A percentile compares a stretch with the other conserved stretches of the same genome.
Evolutionary conservation across 37 sponge, comb jelly and placozoan species (phyloP).

Genomic region (Geodia barretti): DNA sequence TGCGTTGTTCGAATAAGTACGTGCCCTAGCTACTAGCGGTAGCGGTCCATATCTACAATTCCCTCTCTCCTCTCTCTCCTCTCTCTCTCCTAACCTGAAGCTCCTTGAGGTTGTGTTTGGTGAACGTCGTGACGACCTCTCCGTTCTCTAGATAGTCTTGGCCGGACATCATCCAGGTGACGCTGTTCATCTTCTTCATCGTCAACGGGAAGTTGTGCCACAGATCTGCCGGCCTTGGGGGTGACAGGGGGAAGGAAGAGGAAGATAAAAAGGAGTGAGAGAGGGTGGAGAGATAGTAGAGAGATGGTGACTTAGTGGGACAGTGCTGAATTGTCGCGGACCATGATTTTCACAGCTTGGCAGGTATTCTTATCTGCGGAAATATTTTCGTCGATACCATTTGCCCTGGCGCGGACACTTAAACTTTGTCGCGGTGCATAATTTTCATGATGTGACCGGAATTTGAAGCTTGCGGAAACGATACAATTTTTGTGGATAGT

Average conservation of each 20-base stretch:
- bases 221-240: constrained; percentile 39
- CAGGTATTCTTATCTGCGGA: too few relatives aligned
- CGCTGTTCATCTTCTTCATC: constrained; percentile 44
- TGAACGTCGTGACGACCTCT: constrained; percentile 1
- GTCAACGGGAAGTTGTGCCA: constrained; percentile 2
- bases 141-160: constrained; percentile 29
- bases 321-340: neutral
- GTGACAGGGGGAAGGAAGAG: neutral
- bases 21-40: too few relatives aligned
- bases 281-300: neutral
- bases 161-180: constrained; percentile 46
- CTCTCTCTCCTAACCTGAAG: constrained; percentile 27
- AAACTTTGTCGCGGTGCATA: too few relatives aligned
- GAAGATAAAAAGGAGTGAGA: neutral
- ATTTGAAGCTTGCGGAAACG: too few relatives aligned
- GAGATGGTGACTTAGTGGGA: neutral
- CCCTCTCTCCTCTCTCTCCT: too few relatives aligned
- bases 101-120: constrained; percentile 45
- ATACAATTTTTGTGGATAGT: too few relatives aligned
- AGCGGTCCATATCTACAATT: too few relatives aligned
- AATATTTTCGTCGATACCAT: too few relatives aligned
- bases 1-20: too few relatives aligned
- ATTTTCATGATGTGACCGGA: too few relatives aligned
- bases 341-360: too few relatives aligned
- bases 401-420: too few relatives aligned